Evolutionary conservation across 2,113 vertebrate genomes (phyloP), one percentile per base, ranked within the genome.

Genomic region (Albula goreensis): DNA sequence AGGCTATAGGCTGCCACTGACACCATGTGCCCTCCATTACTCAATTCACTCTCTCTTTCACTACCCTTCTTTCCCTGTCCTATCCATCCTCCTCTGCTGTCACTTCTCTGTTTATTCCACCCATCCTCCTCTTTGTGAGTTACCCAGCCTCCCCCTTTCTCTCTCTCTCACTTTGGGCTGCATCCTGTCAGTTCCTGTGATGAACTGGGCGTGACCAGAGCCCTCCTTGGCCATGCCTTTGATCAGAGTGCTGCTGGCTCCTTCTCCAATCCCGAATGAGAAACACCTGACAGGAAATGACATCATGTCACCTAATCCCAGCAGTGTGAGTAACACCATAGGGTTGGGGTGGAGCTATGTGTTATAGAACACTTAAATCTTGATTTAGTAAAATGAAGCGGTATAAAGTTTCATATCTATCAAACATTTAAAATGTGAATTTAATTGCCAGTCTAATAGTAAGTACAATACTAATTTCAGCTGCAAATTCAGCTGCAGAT

Each of bases 231-330:
- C 95, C 86, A 97, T 90, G 78, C 95, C 94, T 90, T 93, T 96
- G 89, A 97, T 94, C 56, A 97, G 95, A 82, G 95, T 94, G 22
- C 95, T 95, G 86, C 97, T 97, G 83, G 95, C 96, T 8, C 97
- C 96, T 93, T 96, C 93, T 4, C 97, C 97, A 81, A 97, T 97
- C 4, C 96, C 96, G 86, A 97, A 97, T 8, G 96, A 95, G 89
- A 97, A 97, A 88, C 96, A 97, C 87, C 96, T 97, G 81, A 3
- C 41, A 80, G 25, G 25, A 80, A 17, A 80, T 66, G 15, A 80
- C 48, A 80, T 17, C 78, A 50, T 3, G 25, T 70, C 22, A n/a
- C 19, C 63, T 11, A 9, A 22, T 8, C 5, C 70, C n/a, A n/a
- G 70, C 9, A n/a, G 70, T 8, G 6, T 74, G 70, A n/a, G 22